Evolutionary conservation across 2,888 invertebrate species (phyloP), one percentile per base, ranked within the genome.

Genomic region (Halictus quadricinctus): DNA sequence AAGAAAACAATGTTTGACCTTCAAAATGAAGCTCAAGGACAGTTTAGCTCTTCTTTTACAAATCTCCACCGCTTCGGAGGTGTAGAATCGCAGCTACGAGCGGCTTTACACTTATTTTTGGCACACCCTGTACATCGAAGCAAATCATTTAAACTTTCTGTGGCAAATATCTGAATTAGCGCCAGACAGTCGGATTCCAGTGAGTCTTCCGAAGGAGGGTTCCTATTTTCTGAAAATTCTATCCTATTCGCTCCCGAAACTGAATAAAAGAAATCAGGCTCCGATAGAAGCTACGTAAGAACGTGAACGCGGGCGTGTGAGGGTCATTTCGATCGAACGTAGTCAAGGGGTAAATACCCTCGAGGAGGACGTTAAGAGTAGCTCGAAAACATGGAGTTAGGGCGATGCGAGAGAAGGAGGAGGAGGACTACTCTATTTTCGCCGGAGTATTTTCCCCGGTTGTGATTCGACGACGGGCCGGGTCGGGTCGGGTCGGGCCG

Each of bases 291-390:
- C 15, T 25, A 48, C 48, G 12, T 25, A 60, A 21, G 15, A 76
- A 41, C 12, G 25, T 48, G 41, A 25, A 64, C 43, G 29, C 12
- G 2, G n/a, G 25, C 36, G n/a, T 15, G 70, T 48, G 10, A n/a
- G 25, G 80, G 76, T 81, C 50, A 76, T 66, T 77, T 66, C 66
- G 81, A 81, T 78, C 69, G 81, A 73, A 46, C 29, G 12, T 48
- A 74, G 50, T 25, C 48, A 75, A 72, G 64, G 46, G 48, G 73
- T 73, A 76, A 79, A 83, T 48, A 60, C 43, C 43, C 75, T 29
- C 29, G 76, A 76, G 80, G 0, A 50, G 58, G 41, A 80, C 76
- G 46, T 83, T 58, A 69, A 46, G 25, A n/a, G 43, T 48, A 36
- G 74, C 29, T 77, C 48, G 77, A 54, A 64, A 43, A 69, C 76